Evolutionary conservation across 1,140 invertebrate species (phyloP), one percentile per base, ranked within the genome.

Genomic region (Polypedilum pembai): DNA sequence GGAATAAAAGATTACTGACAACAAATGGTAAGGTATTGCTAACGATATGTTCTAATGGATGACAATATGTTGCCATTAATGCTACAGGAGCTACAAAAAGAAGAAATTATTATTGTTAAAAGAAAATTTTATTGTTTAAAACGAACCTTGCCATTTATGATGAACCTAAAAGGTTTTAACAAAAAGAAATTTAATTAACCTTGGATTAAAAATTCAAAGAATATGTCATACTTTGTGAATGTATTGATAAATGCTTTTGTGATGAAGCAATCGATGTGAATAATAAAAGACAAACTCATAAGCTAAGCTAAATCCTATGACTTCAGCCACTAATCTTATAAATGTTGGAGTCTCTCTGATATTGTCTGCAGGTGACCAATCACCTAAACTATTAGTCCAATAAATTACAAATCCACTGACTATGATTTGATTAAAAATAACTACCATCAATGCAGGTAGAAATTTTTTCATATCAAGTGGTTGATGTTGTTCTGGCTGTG

Each of bases 251-350:
- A 95, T 78, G 21, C 84, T 83, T 40, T 87, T 86, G 77, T 88
- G 88, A 78, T 95, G 93, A 3, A 94, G 81, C 73, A 94, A 79
- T 79, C 92, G 93, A 82, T 95, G 93, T 3, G 89, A 89, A 81
- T 95, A 95, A 81, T 95, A 95, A 82, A 95, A 95, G 77, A 87
- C 86, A 76, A 93, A 84, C 83, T 95, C 93, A 80, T 94, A 91
- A 41, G 91, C 85, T 20, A 94, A 79, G 75, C 91, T 87, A 79
- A 90, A 91, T 65, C 91, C 81, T 0, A 86, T 87, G 40, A 94
- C 82, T 80, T 94, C 91, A 12, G 89, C 85, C 0, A 93, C 79
- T 12, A 92, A 87, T 86, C 90, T 89, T 75, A 91, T 89, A 78
- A 94, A 92, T 1, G 90, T 90, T 1, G 93, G 93, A 72, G 95